These are phyloP conservation scores for Cremastinae sp. DNA, from an alignment of 2,888 invertebrate genomes.

Conservation along the genomic window DNA sequence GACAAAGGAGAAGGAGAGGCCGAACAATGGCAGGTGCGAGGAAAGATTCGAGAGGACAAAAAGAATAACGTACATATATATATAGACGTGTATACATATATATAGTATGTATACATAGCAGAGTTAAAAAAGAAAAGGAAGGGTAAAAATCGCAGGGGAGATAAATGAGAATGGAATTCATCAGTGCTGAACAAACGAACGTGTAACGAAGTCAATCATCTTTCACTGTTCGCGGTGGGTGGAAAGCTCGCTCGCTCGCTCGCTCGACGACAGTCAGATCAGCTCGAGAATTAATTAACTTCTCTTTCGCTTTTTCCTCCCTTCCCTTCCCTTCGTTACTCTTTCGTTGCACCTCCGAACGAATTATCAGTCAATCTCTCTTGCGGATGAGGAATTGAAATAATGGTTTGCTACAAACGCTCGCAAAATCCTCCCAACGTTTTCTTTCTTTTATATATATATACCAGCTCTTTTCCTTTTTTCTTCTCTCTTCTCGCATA, in stretches of 20 bases:
- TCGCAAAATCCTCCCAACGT: neutral
- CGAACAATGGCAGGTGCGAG: neutral
- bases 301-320: constrained; percentile 27
- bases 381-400: constrained; percentile 2
- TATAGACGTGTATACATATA: neutral
- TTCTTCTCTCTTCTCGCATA: neutral
- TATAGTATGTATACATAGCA: neutral
- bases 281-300: constrained; percentile 59
- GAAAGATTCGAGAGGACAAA: neutral
- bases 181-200: constrained; percentile 61
- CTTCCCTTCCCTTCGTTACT: neutral
- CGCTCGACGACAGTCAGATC: constrained; percentile 23
- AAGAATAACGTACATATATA: neutral
- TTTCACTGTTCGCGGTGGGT: constrained; percentile 54
- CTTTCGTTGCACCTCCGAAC: neutral
- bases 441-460: neutral
- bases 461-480: neutral
- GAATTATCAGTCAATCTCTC: constrained; percentile 50
- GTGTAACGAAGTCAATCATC: constrained; percentile 64
- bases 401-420: neutral
- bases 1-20: neutral
- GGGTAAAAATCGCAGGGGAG: constrained; percentile 23
- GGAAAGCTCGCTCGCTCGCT: constrained; percentile 14
- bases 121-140: neutral
- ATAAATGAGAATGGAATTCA: constrained; percentile 60